Conservation (phyloP, 2,888 invertebrate genomes). For the Thecophora atra region DNA sequence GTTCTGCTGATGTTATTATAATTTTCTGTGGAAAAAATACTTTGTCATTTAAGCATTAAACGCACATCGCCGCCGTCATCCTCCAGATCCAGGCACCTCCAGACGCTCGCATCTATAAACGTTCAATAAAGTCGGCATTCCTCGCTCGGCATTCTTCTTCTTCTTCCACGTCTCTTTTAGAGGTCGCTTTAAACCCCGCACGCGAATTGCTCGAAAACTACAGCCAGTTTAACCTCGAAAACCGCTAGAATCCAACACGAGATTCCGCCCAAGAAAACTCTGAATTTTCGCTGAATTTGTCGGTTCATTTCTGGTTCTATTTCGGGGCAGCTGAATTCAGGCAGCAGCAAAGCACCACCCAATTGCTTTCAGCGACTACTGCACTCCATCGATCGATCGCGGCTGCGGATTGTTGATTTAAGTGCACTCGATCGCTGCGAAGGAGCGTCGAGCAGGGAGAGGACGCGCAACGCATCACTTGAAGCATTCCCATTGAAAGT, state of each 20-base stretch:
- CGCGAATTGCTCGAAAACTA: constrained; percentile 37
- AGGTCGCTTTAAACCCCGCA: background rate
- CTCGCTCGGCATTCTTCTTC: background rate
- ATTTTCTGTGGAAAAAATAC: constrained; percentile 28
- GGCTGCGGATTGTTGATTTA: constrained; percentile 12
- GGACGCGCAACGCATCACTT: constrained; percentile 22
- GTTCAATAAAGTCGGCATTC: background rate
- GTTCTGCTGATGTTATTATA: constrained; percentile 32
- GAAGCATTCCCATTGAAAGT: too few relatives aligned
- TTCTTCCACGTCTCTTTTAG: background rate
- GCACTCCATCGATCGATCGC: constrained; percentile 34
- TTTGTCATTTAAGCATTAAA: constrained; percentile 8
- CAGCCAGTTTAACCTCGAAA: constrained; percentile 42
- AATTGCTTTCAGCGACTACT: constrained; percentile 25
- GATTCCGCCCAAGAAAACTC: background rate
- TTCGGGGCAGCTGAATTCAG: background rate
- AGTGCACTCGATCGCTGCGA: constrained; percentile 13
- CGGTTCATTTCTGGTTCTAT: background rate
- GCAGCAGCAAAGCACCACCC: constrained; percentile 3
- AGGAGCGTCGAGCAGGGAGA: background rate
- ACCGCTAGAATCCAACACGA: constrained; percentile 25
- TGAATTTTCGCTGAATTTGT: background rate
- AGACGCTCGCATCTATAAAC: constrained; percentile 5
- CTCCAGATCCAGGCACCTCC: constrained; percentile 13
- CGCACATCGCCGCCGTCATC: background rate